Evolutionary conservation across 1,140 invertebrate species (phyloP).

Genomic region (Solenopsis fugax): DNA sequence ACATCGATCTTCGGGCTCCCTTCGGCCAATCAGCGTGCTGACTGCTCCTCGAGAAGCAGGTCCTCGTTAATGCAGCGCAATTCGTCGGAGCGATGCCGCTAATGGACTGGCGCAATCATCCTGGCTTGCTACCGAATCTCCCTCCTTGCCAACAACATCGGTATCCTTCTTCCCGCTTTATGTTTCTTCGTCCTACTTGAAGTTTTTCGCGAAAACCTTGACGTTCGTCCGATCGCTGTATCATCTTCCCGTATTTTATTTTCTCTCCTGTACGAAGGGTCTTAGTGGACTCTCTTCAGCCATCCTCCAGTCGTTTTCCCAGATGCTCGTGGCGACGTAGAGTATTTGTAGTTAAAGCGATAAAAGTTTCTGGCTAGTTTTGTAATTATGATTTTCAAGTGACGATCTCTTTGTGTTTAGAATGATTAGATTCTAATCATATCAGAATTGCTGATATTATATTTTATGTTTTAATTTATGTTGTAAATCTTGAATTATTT

Average conservation of each 20-base stretch:
- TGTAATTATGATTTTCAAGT: background rate
- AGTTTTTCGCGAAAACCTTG: constrained; percentile 33
- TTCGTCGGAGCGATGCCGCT: constrained; percentile 79
- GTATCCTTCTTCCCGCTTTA: constrained; percentile 49
- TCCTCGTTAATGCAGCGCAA: constrained; percentile 78
- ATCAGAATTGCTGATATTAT: background rate
- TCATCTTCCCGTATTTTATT: constrained; percentile 47
- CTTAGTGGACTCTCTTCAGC: background rate
- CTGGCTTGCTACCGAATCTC: constrained; percentile 69
- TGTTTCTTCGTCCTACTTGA: constrained; percentile 30
- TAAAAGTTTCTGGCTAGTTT: background rate
- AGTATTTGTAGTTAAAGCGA: constrained; percentile 11
- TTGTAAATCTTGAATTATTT: constrained; percentile 13
- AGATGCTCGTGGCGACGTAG: background rate
- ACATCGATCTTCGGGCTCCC: constrained; percentile 80
- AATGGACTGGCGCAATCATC: constrained; percentile 82
- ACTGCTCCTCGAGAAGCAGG: constrained; percentile 72
- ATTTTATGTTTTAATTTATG: background rate
- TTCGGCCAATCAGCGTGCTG: constrained; percentile 77
- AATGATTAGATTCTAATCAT: background rate
- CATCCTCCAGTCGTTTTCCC: background rate
- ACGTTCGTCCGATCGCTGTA: constrained; percentile 19
- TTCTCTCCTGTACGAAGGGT: background rate
- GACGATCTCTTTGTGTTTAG: background rate
- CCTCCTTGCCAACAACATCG: constrained; percentile 58